These are phyloP conservation scores for Rhineura floridana DNA, from an alignment of 2,113 vertebrate species.

Conservation along the genomic window DNA sequence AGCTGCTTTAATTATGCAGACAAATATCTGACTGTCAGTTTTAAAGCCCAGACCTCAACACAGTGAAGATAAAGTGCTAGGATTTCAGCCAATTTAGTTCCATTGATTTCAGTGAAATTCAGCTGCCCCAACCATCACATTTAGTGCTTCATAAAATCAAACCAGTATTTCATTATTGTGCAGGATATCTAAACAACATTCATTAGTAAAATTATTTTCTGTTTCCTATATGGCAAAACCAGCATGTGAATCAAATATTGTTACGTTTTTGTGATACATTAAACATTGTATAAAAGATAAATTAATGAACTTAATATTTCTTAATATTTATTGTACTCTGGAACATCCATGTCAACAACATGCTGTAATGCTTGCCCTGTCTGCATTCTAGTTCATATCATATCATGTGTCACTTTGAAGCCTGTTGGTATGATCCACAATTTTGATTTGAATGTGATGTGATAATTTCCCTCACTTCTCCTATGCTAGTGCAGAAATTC, in stretches of 20 bases:
- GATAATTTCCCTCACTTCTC: background rate
- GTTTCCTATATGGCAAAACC: background rate
- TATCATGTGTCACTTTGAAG: background rate
- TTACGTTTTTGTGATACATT: background rate
- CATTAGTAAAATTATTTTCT: background rate
- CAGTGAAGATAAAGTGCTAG: background rate
- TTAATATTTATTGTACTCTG: background rate
- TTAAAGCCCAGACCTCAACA: background rate
- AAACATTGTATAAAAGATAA: background rate
- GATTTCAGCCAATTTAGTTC: background rate
- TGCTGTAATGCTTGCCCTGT: background rate
- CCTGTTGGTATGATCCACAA: background rate
- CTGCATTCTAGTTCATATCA: background rate
- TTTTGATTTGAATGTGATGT: background rate
- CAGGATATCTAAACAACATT: background rate
- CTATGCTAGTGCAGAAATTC: background rate
- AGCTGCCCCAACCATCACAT: background rate
- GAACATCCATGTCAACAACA: background rate
- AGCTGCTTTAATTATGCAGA: conserved; percentile 3
- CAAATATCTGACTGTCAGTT: conserved; percentile 7
- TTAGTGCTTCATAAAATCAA: background rate
- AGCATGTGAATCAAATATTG: background rate
- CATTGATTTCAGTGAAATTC: background rate
- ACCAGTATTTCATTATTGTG: background rate
- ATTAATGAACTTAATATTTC: background rate